Percentiles rank a stretch among this genome's conserved stretches.
Conservation (phyloP, 1,140 invertebrate genomes). For the Vanessa atalanta region DNA sequence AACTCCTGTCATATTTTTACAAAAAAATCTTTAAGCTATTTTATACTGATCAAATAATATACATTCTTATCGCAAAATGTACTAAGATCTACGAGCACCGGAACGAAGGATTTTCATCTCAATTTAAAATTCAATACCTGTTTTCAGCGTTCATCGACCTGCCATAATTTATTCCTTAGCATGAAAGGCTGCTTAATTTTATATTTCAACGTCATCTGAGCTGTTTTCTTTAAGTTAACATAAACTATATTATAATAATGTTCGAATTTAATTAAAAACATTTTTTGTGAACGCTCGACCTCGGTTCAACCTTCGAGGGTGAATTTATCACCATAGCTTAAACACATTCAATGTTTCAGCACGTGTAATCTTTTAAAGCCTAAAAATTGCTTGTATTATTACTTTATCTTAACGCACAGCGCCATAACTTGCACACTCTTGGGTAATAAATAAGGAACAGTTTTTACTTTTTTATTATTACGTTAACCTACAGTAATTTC, state of each 20-base stretch:
- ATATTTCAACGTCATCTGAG: constrained; percentile 3
- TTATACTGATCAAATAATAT: neutral
- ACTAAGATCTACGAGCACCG: constrained; percentile 15
- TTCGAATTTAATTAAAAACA: too few species aligned
- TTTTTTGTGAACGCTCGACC: too few species aligned
- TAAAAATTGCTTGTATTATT: neutral
- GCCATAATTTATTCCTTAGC: constrained; percentile 23
- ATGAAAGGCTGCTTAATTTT: constrained; percentile 15
- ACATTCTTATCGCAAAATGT: neutral
- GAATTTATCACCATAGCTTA: neutral
- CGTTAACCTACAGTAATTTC: neutral
- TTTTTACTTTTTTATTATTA: neutral
- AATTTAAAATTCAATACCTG: constrained; percentile 23
- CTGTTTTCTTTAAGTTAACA: neutral
- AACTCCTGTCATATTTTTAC: too few species aligned
- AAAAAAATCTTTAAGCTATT: neutral
- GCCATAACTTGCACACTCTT: neutral
- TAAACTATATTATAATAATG: neutral
- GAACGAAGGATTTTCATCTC: constrained; percentile 20
- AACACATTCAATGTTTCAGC: neutral
- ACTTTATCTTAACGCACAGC: neutral
- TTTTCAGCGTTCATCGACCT: constrained; percentile 18
- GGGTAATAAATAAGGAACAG: neutral
- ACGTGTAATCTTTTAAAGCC: neutral
- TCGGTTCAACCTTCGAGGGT: neutral